phyloP scores from a whole-genome alignment of 1,140 invertebrate species.

The Aplysia californica region DNA sequence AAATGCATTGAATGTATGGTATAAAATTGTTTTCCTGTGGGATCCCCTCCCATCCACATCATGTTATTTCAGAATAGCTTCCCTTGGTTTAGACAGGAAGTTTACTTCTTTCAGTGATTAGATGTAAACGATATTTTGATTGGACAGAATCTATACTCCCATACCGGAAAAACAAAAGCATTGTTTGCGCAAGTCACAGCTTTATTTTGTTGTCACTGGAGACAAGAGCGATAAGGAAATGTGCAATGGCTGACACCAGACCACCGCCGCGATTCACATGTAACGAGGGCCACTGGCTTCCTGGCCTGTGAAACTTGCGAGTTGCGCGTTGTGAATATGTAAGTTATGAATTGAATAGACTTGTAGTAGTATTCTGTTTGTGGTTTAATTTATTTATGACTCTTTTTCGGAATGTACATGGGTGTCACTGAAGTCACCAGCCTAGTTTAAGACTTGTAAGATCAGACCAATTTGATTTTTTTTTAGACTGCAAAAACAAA shows the following conservation, averaged over 20 bases:
- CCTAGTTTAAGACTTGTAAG: too few species aligned
- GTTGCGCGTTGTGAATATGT: background rate
- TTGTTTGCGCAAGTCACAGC: background rate
- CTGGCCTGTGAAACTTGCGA: background rate
- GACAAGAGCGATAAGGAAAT: background rate
- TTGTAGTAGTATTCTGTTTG: background rate
- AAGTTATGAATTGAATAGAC: background rate
- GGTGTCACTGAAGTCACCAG: too few species aligned
- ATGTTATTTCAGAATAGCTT: slow-evolving; percentile 6
- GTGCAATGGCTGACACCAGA: too few species aligned
- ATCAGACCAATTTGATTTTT: too few species aligned
- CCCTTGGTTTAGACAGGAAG: background rate
- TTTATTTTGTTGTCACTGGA: slow-evolving; percentile 21
- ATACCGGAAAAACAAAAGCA: background rate
- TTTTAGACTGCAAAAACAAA: too few species aligned
- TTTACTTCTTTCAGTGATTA: background rate
- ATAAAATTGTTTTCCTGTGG: background rate
- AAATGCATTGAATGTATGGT: background rate
- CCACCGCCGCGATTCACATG: too few species aligned
- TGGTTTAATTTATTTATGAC: background rate
- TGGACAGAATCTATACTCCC: background rate
- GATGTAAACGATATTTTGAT: background rate
- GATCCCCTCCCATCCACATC: slow-evolving; percentile 22
- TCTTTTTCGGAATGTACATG: background rate
- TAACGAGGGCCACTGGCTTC: background rate